phyloP scores from a whole-genome alignment of 2,888 invertebrate genomes.

The Dolomedes plantarius region DNA sequence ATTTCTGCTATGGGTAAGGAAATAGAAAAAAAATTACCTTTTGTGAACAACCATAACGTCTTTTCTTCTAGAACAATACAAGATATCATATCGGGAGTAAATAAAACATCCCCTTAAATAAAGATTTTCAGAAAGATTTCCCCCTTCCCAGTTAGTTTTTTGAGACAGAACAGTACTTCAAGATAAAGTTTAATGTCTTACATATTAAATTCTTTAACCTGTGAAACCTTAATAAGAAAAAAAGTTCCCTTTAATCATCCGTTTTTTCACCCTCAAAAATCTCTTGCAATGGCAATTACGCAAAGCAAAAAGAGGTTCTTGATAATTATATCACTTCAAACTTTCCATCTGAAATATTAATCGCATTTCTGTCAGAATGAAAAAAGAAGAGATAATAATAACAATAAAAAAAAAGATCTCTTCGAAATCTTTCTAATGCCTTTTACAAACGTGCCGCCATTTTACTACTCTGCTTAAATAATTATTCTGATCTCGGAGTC shows the following conservation, averaged over 20 bases:
- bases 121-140: too few relatives aligned
- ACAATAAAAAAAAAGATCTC: slow-evolving; percentile 4
- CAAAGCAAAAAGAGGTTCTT: slow-evolving; percentile 11
- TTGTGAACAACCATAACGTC: too few relatives aligned
- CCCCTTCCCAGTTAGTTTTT: too few relatives aligned
- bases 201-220: not conserved
- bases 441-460: slow-evolving; percentile 1
- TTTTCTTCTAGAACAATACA: too few relatives aligned
- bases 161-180: too few relatives aligned
- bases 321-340: slow-evolving; percentile 55
- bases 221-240: not conserved
- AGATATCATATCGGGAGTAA: too few relatives aligned
- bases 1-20: too few relatives aligned
- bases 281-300: slow-evolving; percentile 34
- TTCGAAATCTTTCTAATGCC: slow-evolving; percentile 7
- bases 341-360: slow-evolving; percentile 34
- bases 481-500: slow-evolving; percentile 55
- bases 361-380: slow-evolving; percentile 10
- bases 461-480: slow-evolving; percentile 27
- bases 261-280: not conserved
- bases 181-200: too few relatives aligned
- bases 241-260: not conserved
- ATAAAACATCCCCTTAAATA: too few relatives aligned
- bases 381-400: slow-evolving; percentile 11
- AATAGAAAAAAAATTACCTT: too few relatives aligned